A percentile compares a stretch with the other conserved stretches of the same genome.
Evolutionary conservation across 2,888 invertebrate species (phyloP).

Genomic region (Polydrusus pterygomalis): DNA sequence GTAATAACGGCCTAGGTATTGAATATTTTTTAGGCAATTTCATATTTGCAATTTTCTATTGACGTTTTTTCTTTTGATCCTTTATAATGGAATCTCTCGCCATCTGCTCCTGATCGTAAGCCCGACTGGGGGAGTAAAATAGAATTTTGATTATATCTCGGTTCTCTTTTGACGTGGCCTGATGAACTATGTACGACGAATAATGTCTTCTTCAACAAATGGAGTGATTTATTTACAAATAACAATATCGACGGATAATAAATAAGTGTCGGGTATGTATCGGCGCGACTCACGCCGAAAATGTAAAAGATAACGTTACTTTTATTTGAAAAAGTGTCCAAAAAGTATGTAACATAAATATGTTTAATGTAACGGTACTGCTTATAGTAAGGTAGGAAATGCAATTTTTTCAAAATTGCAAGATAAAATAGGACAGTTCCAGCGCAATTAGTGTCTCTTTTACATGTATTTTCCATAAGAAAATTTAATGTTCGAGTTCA

Average conservation of each 20-base stretch:
- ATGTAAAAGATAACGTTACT: no score
- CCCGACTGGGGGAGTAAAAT: conserved; percentile 44
- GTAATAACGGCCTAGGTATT: conserved; percentile 17
- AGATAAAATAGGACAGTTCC: no score
- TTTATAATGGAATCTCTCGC: conserved; percentile 51
- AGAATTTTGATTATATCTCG: conserved; percentile 49
- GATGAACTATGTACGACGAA: conserved; percentile 42
- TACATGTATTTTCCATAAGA: no score
- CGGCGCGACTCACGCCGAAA: not conserved
- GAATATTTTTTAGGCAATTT: conserved; percentile 45
- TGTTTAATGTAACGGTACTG: no score
- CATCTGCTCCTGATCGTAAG: conserved; percentile 49
- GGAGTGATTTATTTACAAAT: conserved; percentile 22
- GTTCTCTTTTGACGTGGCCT: conserved; percentile 37
- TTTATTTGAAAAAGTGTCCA: no score
- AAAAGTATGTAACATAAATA: no score
- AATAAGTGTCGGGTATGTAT: not conserved
- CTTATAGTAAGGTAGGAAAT: no score
- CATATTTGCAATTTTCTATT: conserved; percentile 44
- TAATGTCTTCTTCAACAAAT: conserved; percentile 39
- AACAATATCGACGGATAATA: conserved; percentile 8
- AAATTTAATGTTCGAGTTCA: no score
- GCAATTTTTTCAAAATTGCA: no score
- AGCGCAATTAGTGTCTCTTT: no score
- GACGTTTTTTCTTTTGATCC: conserved; percentile 48